Evolutionary conservation across 2,797 vertebrate genomes (phyloP).

Genomic region (Ctenopoma multispine): DNA sequence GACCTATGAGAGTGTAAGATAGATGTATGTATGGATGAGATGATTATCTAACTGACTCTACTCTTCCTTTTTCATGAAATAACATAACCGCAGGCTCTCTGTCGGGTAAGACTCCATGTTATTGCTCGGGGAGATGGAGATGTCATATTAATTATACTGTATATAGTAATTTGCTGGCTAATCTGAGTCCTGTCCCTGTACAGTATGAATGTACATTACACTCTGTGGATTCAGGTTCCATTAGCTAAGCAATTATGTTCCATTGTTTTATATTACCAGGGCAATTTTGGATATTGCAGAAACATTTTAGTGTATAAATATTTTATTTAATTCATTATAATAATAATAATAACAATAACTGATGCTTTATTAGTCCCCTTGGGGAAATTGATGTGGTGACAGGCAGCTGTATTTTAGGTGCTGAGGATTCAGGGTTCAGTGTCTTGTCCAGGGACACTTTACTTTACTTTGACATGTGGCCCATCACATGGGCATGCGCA

Average conservation of each 20-base stretch:
- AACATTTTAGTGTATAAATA: not conserved
- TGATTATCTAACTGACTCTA: constrained; percentile 7
- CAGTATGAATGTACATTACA: constrained; percentile 12
- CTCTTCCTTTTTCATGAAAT: constrained; percentile 19
- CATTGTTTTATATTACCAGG: constrained; percentile 4
- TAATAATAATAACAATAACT: too few species aligned
- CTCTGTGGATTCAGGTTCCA: constrained; percentile 2
- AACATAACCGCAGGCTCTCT: constrained; percentile 20
- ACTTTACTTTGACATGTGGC: too few species aligned
- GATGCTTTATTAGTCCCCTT: too few species aligned
- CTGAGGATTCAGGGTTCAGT: too few species aligned
- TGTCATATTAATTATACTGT: constrained; percentile 30
- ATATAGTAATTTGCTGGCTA: constrained; percentile 26
- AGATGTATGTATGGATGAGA: not conserved
- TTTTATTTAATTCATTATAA: not conserved
- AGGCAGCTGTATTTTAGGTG: too few species aligned
- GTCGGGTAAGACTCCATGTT: not conserved
- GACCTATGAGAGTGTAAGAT: not conserved
- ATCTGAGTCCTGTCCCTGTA: not conserved
- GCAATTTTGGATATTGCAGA: constrained; percentile 13
- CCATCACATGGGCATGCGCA: too few species aligned
- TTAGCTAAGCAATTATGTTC: not conserved
- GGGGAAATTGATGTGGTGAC: too few species aligned
- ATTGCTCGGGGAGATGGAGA: constrained; percentile 29
- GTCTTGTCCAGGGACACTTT: too few species aligned